Conservation (phyloP, 2,113 vertebrate genomes). For the Protobothrops flavoviridis region DNA sequence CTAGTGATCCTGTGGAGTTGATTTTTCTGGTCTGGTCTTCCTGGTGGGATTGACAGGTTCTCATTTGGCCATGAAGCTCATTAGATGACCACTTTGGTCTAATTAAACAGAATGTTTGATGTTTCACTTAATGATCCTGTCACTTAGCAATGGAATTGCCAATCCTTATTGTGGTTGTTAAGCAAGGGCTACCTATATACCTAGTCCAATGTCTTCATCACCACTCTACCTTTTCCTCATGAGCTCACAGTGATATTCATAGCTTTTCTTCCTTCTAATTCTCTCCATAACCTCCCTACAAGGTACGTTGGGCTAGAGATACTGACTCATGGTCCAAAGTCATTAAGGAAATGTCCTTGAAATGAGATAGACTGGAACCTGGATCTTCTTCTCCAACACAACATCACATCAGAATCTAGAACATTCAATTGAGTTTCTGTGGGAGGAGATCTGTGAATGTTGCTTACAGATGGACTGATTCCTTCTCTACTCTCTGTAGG, state of each 20-base stretch:
- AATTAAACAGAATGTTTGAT: neutral
- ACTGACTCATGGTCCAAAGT: neutral
- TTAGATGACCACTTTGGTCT: neutral
- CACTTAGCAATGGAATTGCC: neutral
- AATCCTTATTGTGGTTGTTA: neutral
- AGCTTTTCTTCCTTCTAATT: neutral
- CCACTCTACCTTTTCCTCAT: neutral
- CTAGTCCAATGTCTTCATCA: neutral
- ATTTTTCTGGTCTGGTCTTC: neutral
- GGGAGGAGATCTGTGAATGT: neutral
- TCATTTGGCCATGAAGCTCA: neutral
- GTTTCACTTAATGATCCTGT: neutral
- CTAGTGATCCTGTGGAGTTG: neutral
- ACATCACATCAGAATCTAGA: neutral
- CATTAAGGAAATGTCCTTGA: neutral
- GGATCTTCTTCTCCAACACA: neutral
- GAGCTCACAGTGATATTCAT: neutral
- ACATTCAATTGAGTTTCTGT: neutral
- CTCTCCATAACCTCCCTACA: neutral
- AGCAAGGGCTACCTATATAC: neutral
- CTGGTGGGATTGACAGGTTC: neutral
- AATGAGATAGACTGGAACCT: neutral
- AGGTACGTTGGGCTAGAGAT: neutral
- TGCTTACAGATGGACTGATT: neutral
- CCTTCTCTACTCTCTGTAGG: constrained; percentile 38